Percentiles rank a stretch among this genome's conserved stretches.
phyloP scores from a whole-genome alignment of 1,140 invertebrate genomes.

The Ylistrum balloti region DNA sequence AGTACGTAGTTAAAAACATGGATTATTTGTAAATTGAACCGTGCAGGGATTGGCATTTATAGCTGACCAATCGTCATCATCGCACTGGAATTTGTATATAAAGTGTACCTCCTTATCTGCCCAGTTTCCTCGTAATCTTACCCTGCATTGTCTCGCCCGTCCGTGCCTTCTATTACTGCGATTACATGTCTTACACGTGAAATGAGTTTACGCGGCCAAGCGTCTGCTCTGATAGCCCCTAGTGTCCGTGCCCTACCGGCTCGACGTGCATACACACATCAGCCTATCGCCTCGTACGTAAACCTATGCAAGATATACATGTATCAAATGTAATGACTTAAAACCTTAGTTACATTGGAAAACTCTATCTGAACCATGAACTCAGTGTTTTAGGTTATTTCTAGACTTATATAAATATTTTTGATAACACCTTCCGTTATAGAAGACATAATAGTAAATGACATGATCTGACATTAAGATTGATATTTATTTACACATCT shows the following conservation, averaged over 20 bases:
- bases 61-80: constrained; percentile 27
- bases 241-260: not conserved
- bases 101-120: not conserved
- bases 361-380: too few species aligned
- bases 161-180: not conserved
- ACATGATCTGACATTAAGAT: too few species aligned
- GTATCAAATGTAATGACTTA: not conserved
- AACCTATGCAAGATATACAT: constrained; percentile 17
- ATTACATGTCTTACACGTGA: constrained; percentile 28
- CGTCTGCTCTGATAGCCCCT: constrained; percentile 1
- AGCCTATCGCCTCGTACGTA: not conserved
- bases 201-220: constrained; percentile 32
- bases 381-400: too few species aligned
- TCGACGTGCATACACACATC: not conserved
- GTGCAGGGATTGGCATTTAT: not conserved
- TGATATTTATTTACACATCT: too few species aligned
- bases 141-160: not conserved
- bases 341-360: not conserved
- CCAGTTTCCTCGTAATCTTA: not conserved
- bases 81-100: constrained; percentile 3
- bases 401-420: too few species aligned
- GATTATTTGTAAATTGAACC: constrained; percentile 30
- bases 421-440: too few species aligned
- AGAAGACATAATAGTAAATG: too few species aligned
- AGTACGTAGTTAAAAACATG: not conserved